Evolutionary conservation across 2,888 invertebrate species (phyloP).

Genomic region (Campaea margaritaria): DNA sequence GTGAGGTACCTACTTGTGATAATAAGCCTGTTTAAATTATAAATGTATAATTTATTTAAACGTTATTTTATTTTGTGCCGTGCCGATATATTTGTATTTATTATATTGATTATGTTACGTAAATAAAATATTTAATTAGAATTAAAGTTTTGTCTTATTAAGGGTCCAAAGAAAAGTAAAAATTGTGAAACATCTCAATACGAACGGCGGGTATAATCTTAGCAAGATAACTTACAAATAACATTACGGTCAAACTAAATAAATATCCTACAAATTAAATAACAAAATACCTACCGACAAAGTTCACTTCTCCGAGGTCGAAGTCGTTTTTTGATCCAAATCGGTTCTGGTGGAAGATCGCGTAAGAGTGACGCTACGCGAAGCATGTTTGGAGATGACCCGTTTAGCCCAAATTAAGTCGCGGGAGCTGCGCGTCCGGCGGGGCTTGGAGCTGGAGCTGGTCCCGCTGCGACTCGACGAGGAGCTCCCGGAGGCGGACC

Average conservation of each 20-base stretch:
- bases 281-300: conserved; percentile 47
- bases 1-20: conserved; percentile 64
- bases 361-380: conserved; percentile 20
- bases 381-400: conserved; percentile 57
- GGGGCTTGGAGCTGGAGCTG: conserved; percentile 61
- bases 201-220: conserved; percentile 47
- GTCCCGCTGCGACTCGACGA: conserved; percentile 55
- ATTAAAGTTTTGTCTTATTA: conserved; percentile 1
- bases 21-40: conserved; percentile 57
- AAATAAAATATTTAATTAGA: conserved; percentile 41
- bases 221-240: conserved; percentile 68
- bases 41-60: conserved; percentile 46
- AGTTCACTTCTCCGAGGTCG: conserved; percentile 54
- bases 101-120: conserved; percentile 41
- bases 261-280: conserved; percentile 60
- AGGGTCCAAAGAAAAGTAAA: too few relatives aligned
- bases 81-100: conserved; percentile 31
- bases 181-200: too few relatives aligned
- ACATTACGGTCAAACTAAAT: conserved; percentile 37
- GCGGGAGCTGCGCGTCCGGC: conserved; percentile 55
- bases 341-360: conserved; percentile 59
- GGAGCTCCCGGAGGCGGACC: conserved; percentile 56
- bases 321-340: conserved; percentile 56
- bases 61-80: conserved; percentile 43
- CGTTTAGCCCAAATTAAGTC: conserved; percentile 70